phyloP scores from a whole-genome alignment of 1,140 invertebrate genomes.

The Diorhabda elongata region DNA sequence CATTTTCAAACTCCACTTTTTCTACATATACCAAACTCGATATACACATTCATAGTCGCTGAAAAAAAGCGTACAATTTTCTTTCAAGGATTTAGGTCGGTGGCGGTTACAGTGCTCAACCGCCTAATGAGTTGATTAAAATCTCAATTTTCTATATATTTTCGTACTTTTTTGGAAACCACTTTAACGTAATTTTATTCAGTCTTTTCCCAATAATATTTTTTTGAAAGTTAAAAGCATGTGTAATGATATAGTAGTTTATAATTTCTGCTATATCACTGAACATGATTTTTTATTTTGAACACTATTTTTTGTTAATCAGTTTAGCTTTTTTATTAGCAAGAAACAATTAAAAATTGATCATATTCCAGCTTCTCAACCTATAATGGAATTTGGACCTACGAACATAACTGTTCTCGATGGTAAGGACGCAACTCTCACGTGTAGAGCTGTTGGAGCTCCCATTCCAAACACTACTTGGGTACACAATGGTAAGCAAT shows the following conservation, averaged over 20 bases:
- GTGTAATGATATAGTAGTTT: not conserved
- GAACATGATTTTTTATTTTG: not conserved
- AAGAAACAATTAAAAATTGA: not conserved
- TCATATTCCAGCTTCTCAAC: constrained; percentile 66
- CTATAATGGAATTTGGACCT: constrained; percentile 76
- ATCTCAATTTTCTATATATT: no score
- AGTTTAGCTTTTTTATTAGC: not conserved
- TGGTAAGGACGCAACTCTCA: constrained; percentile 84
- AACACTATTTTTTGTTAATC: not conserved
- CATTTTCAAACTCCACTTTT: no score
- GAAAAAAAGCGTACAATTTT: no score
- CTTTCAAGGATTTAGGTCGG: no score
- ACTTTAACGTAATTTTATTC: no score
- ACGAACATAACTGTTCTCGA: constrained; percentile 85
- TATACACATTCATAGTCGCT: no score
- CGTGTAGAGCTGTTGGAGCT: constrained; percentile 81
- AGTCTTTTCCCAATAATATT: not conserved
- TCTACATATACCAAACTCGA: no score
- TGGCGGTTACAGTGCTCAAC: no score
- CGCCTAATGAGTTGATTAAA: no score
- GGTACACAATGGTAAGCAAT: constrained; percentile 78
- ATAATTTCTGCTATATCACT: not conserved
- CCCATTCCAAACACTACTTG: constrained; percentile 88
- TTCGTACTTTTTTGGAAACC: no score
- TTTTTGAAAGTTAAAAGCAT: not conserved